phyloP scores from a whole-genome alignment of 2,113 vertebrate genomes.

The Misgurnus mizolepis region DNA sequence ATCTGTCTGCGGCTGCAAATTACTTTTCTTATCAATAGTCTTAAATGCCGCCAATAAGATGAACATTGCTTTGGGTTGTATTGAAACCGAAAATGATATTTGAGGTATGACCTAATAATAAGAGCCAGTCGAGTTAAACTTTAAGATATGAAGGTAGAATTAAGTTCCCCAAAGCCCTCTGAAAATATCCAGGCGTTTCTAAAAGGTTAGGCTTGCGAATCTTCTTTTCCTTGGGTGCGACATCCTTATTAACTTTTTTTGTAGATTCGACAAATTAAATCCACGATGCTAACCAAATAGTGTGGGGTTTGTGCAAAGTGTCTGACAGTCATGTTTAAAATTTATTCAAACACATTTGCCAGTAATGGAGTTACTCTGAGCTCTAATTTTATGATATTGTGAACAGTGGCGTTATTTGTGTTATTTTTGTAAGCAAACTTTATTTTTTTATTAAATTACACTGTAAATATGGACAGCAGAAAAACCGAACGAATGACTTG shows the following conservation, averaged over 20 bases:
- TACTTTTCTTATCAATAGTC: not conserved
- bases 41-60: not conserved
- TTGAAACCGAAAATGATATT: constrained; percentile 49
- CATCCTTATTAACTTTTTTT: constrained; percentile 65
- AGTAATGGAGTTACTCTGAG: constrained; percentile 54
- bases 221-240: constrained; percentile 45
- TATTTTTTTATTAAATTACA: constrained; percentile 28
- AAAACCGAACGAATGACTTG: not conserved
- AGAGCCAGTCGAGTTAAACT: constrained; percentile 36
- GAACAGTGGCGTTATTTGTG: constrained; percentile 9
- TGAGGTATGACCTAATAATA: constrained; percentile 52
- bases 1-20: constrained; percentile 1
- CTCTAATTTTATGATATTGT: constrained; percentile 55
- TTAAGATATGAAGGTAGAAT: constrained; percentile 40
- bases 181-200: constrained; percentile 55
- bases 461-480: not conserved
- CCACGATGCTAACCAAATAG: constrained; percentile 65
- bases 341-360: constrained; percentile 66
- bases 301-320: constrained; percentile 51
- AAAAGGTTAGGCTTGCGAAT: constrained; percentile 65
- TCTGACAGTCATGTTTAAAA: constrained; percentile 67
- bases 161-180: constrained; percentile 52
- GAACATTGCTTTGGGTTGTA: constrained; percentile 9
- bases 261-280: constrained; percentile 70
- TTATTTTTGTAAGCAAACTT: constrained; percentile 24